A percentile compares a stretch with the other conserved stretches of the same genome.
These are phyloP conservation scores for Phylloscopus collybita DNA, from an alignment of 2,797 vertebrate species.

Conservation along the genomic window DNA sequence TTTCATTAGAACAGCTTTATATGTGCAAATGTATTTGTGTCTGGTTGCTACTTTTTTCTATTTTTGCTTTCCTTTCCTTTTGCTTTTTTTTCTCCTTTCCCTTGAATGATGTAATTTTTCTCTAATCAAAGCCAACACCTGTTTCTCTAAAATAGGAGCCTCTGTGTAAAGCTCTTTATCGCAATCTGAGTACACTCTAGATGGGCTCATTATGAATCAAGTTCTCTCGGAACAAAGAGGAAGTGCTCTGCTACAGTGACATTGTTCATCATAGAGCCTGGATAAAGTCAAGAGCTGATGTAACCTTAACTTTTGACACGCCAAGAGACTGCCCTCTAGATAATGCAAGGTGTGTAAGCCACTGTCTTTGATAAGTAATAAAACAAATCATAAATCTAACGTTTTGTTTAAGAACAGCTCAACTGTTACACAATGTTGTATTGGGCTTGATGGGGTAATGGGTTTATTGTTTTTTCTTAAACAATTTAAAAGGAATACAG, in stretches of 20 bases:
- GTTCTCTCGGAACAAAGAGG: constrained; percentile 75
- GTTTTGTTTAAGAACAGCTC: constrained; percentile 22
- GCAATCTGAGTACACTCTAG: constrained; percentile 61
- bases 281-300: constrained; percentile 73
- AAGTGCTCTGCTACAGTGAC: constrained; percentile 63
- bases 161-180: constrained; percentile 70
- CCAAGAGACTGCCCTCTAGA: constrained; percentile 47
- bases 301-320: constrained; percentile 59
- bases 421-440: neutral
- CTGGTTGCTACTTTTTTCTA: constrained; percentile 80
- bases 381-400: constrained; percentile 60
- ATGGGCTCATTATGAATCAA: constrained; percentile 70
- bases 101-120: constrained; percentile 83
- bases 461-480: neutral
- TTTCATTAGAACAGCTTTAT: constrained; percentile 91
- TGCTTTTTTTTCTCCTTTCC: constrained; percentile 54
- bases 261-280: constrained; percentile 66
- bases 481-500: constrained; percentile 3
- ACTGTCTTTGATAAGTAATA: constrained; percentile 68
- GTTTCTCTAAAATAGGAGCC: constrained; percentile 76
- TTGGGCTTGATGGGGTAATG: neutral
- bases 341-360: constrained; percentile 68
- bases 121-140: constrained; percentile 87
- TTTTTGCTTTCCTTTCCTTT: constrained; percentile 66
- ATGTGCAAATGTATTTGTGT: constrained; percentile 88